Conservation (phyloP, 2,888 invertebrate genomes). For the Callinectes sapidus region DNA sequence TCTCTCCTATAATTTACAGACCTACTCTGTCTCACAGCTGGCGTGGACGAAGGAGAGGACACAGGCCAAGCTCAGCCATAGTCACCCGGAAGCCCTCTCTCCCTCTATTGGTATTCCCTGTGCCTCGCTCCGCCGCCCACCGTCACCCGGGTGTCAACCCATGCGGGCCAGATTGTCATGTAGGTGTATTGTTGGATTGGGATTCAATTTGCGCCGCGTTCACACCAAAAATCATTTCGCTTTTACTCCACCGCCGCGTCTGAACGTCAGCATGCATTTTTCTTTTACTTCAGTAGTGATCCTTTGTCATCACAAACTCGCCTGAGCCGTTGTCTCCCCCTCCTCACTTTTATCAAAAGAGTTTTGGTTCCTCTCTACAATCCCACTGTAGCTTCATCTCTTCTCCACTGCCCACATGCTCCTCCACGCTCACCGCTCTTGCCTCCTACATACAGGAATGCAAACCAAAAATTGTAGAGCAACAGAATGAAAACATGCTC, state of each 20-base stretch:
- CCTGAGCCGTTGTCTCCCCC: conserved; percentile 8
- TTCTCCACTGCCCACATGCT: not conserved
- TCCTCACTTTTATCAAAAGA: not conserved
- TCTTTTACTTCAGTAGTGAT: conserved; percentile 40
- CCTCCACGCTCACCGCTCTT: not conserved
- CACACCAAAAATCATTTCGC: conserved; percentile 50
- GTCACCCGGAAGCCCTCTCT: not conserved
- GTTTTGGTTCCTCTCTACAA: not conserved
- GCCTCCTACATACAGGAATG: conserved; percentile 22
- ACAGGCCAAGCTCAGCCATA: not conserved
- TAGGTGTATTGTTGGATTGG: conserved; percentile 49
- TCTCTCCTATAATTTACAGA: not conserved
- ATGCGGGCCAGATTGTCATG: conserved; percentile 47
- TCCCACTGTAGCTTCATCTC: not conserved
- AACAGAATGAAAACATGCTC: too few relatives aligned
- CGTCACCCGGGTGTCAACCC: conserved; percentile 40
- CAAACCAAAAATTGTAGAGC: not conserved
- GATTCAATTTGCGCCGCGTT: conserved; percentile 50
- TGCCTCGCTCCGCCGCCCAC: not conserved
- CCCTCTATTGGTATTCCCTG: not conserved
- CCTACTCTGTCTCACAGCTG: not conserved
- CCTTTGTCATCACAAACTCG: conserved; percentile 34
- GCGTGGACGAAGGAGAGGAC: not conserved
- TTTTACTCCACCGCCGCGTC: conserved; percentile 30
- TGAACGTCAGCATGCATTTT: conserved; percentile 37